Conservation (phyloP, 2,888 invertebrate genomes). For the Caenorhabditis parvicauda region DNA sequence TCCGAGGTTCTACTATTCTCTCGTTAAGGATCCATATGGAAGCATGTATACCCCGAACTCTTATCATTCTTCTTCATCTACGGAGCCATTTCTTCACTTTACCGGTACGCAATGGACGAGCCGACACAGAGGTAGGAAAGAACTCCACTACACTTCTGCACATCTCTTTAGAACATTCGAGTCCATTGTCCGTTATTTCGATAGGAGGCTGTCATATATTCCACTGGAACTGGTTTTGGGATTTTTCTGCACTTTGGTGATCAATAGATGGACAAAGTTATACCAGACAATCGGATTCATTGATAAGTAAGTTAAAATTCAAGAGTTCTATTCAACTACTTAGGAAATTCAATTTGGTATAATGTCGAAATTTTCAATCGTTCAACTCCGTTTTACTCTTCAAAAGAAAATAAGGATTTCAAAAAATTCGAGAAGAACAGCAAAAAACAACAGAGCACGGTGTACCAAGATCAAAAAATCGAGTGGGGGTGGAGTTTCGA, state of each 20-base stretch:
- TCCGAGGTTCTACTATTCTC: too few relatives aligned
- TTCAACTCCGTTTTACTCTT: neutral
- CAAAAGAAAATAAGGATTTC: neutral
- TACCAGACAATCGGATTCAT: constrained; percentile 47
- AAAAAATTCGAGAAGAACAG: neutral
- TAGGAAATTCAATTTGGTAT: too few relatives aligned
- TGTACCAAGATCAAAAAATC: too few relatives aligned
- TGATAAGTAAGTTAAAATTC: constrained; percentile 32
- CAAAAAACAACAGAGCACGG: too few relatives aligned
- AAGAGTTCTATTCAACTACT: too few relatives aligned
- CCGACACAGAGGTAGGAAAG: constrained; percentile 23
- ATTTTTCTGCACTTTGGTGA: constrained; percentile 39
- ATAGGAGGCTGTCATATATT: constrained; percentile 31
- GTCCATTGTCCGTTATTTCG: constrained; percentile 32
- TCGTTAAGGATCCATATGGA: constrained; percentile 37
- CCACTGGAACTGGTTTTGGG: constrained; percentile 43
- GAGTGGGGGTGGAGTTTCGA: too few relatives aligned
- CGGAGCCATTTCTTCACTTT: constrained; percentile 31
- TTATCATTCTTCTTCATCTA: constrained; percentile 32
- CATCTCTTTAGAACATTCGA: constrained; percentile 33
- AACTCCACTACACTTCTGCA: neutral
- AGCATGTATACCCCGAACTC: constrained; percentile 40
- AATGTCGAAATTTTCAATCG: too few relatives aligned
- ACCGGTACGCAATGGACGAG: constrained; percentile 30
- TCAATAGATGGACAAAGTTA: constrained; percentile 41